A percentile compares a stretch with the other conserved stretches of the same genome.
Conservation (phyloP, 2,113 vertebrate species). For the Zosterops borbonicus region DNA sequence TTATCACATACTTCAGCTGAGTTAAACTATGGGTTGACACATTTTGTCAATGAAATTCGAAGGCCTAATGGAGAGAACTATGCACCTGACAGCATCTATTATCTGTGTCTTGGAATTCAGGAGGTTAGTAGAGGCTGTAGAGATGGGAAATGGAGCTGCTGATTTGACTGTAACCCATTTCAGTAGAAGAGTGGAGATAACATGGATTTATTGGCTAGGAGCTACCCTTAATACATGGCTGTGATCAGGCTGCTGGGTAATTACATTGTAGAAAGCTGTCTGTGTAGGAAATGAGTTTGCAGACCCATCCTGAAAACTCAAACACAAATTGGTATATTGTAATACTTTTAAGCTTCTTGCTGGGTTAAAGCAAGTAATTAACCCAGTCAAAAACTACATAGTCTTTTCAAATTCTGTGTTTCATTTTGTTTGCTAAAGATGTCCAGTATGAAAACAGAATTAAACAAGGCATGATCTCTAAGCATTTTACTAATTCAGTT, state of each 20-base stretch:
- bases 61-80: constrained; percentile 90
- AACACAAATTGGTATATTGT: background rate
- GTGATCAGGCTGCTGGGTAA: background rate
- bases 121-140: constrained; percentile 82
- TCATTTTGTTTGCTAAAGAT: background rate
- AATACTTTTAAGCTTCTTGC: background rate
- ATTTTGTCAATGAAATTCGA: constrained; percentile 90
- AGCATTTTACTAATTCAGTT: background rate
- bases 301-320: background rate
- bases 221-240: background rate
- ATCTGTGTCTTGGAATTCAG: constrained; percentile 97
- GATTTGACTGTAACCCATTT: background rate
- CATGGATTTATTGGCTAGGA: background rate
- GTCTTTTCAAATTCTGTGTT: background rate
- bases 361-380: background rate
- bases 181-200: constrained; percentile 1
- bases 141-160: background rate
- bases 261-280: background rate
- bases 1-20: constrained; percentile 83
- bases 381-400: background rate
- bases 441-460: background rate
- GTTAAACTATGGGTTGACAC: constrained; percentile 83
- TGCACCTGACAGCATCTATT: constrained; percentile 95
- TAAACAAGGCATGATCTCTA: background rate
- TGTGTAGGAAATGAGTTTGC: background rate